Percentiles rank a stretch among this genome's conserved stretches.
phyloP scores from a whole-genome alignment of 2,888 invertebrate genomes.

The Dynastes maya region DNA sequence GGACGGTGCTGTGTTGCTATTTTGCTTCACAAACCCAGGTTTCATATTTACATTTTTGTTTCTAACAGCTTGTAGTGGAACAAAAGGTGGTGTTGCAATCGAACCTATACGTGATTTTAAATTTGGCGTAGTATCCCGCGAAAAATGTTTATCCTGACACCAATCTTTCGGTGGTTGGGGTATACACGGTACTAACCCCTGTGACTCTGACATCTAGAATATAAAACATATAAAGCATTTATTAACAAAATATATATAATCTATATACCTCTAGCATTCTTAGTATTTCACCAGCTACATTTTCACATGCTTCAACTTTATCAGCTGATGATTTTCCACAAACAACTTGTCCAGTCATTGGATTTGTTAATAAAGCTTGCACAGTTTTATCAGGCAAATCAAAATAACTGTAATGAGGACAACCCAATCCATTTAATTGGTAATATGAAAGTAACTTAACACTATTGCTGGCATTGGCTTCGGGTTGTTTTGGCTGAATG shows the following conservation, averaged over 20 bases:
- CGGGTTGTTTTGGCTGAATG: constrained; percentile 28
- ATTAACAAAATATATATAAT: not conserved
- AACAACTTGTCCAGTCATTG: constrained; percentile 68
- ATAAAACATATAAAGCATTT: not conserved
- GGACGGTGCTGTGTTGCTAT: constrained; percentile 21
- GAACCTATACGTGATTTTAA: constrained; percentile 44
- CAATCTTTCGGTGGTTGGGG: constrained; percentile 59
- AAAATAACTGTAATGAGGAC: constrained; percentile 71
- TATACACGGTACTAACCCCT: constrained; percentile 49
- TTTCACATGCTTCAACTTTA: constrained; percentile 72
- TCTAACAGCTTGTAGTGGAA: constrained; percentile 74
- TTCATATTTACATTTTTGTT: constrained; percentile 55
- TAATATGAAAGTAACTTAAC: constrained; percentile 69
- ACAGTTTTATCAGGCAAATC: constrained; percentile 63
- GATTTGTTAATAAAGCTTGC: constrained; percentile 70
- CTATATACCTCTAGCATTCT: constrained; percentile 58
- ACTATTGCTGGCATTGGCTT: constrained; percentile 49
- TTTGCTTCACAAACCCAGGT: constrained; percentile 22
- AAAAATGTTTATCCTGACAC: constrained; percentile 50
- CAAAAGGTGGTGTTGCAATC: constrained; percentile 68
- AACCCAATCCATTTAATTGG: constrained; percentile 68
- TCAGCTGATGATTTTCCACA: constrained; percentile 70
- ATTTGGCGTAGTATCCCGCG: constrained; percentile 24
- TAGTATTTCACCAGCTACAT: constrained; percentile 68
- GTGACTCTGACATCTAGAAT: constrained; percentile 36